Conservation (phyloP, 2,797 vertebrate species). For the Enteromius radiatus region DNA sequence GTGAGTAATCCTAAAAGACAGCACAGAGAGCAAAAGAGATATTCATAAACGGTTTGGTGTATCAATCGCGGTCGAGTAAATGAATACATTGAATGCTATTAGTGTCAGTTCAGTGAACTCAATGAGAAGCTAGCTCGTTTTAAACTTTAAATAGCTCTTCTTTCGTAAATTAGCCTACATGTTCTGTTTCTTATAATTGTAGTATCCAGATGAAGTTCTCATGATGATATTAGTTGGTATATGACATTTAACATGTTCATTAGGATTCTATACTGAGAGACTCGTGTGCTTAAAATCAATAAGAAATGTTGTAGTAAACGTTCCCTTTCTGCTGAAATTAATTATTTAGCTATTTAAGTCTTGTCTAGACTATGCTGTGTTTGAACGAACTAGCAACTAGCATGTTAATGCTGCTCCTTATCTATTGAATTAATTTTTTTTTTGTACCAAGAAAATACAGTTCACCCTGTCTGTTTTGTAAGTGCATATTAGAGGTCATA, state of each 20-base stretch:
- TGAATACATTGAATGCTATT: neutral
- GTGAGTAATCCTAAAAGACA: slow-evolving; percentile 43
- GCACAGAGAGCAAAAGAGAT: neutral
- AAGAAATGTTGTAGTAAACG: neutral
- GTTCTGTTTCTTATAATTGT: neutral
- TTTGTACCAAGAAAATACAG: neutral
- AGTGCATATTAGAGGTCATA: neutral
- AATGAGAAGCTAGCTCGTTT: neutral
- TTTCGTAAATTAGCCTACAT: neutral
- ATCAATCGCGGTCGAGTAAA: neutral
- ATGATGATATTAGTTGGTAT: neutral
- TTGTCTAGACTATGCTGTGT: neutral
- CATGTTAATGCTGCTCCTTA: neutral
- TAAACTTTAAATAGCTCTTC: neutral
- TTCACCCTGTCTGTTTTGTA: neutral
- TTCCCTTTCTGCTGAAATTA: neutral
- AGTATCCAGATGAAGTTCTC: neutral
- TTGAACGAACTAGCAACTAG: neutral
- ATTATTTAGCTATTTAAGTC: neutral
- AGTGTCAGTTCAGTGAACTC: neutral
- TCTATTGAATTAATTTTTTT: neutral
- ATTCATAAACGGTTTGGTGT: neutral
- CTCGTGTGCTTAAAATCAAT: neutral
- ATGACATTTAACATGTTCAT: neutral
- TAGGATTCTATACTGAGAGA: neutral